Base-by-base conservation (phyloP, 2,888 invertebrate genomes). In the Drosophila sordidula region DNA sequence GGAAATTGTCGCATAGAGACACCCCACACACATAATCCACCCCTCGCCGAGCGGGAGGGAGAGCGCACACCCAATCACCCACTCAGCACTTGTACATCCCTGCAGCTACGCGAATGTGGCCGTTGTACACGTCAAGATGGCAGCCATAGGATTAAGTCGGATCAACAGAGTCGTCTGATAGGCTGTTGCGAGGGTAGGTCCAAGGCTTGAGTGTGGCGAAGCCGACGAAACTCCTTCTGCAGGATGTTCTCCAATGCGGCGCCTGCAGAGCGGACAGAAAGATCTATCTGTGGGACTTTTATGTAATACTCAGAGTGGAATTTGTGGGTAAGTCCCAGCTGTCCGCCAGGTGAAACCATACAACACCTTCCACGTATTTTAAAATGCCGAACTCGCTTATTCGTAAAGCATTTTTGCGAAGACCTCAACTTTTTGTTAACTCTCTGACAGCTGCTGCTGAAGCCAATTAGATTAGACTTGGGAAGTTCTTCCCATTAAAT, bases 1-100 rank as follows among this genome's bases (percentile, higher is more conserved):
- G 83, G 87, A 84, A 89, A 89, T 89, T 84, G 83, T 84, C 83
- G 83, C 83, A 84, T 84, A 80, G 83, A 75, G 69, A 87, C 70
- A 70, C 70, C 75, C 42, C 46, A 74, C 26, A 47, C 46, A 9
- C 32, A 18, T 16, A 14, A 18, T 39, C 46, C 14, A 39, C 41
- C 25, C 34, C 47, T 16, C 18, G 5, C n/a, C n/a, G n/a, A n/a
- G n/a, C n/a, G n/a, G n/a, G n/a, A n/a, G n/a, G n/a, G n/a, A n/a
- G n/a, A n/a, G n/a, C n/a, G n/a, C n/a, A n/a, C n/a, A n/a, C n/a
- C n/a, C n/a, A n/a, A 66, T 41, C 32, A 6, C 58, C 50, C 41
- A 55, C 42, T 39, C 46, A 34, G 39, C 16, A 38, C 36, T 25
- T 32, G 39, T 45, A 72, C 71, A 75, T 72, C 72, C 57, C 64